phyloP scores from a whole-genome alignment of 2,797 vertebrate genomes.

The Scleropages formosus region DNA sequence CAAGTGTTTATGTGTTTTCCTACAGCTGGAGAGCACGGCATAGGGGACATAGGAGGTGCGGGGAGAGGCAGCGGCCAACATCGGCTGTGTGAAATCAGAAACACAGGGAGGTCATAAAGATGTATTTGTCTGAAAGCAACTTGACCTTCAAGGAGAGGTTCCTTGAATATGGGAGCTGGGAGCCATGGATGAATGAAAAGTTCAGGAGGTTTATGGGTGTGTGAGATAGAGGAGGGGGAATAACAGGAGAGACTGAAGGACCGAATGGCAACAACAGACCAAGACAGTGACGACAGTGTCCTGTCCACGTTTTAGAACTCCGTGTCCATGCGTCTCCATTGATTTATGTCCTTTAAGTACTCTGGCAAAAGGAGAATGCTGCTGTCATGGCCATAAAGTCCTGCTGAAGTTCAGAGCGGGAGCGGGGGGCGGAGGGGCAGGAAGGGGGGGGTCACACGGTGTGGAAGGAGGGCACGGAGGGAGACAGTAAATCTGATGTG shows the following conservation, averaged over 20 bases:
- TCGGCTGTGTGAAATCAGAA: not conserved
- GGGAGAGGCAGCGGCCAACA: slow-evolving; percentile 1
- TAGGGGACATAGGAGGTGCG: slow-evolving; percentile 4
- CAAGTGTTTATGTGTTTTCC: slow-evolving; percentile 23
- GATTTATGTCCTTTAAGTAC: slow-evolving; percentile 32
- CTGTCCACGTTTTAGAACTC: not conserved
- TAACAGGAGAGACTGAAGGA: slow-evolving; percentile 2
- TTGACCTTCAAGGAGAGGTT: not conserved
- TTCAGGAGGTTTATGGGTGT: not conserved
- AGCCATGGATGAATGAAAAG: not conserved
- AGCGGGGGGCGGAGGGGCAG: not conserved
- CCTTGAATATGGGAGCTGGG: not conserved
- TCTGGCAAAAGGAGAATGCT: slow-evolving; percentile 33
- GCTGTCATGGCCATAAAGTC: slow-evolving; percentile 33
- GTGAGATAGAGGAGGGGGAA: slow-evolving; percentile 13
- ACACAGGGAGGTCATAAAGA: not conserved
- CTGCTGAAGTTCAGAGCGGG: slow-evolving; percentile 17
- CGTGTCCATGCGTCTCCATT: slow-evolving; percentile 12
- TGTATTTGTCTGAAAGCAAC: not conserved
- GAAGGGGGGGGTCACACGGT: not conserved
- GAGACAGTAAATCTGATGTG: not conserved
- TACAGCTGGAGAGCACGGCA: slow-evolving; percentile 4
- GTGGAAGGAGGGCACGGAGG: not conserved
- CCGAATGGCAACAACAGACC: not conserved
- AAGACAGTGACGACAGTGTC: not conserved